A percentile compares a stretch with the other conserved stretches of the same genome.
Evolutionary conservation across 2,888 invertebrate genomes (phyloP).

Genomic region (Netelia melanura): DNA sequence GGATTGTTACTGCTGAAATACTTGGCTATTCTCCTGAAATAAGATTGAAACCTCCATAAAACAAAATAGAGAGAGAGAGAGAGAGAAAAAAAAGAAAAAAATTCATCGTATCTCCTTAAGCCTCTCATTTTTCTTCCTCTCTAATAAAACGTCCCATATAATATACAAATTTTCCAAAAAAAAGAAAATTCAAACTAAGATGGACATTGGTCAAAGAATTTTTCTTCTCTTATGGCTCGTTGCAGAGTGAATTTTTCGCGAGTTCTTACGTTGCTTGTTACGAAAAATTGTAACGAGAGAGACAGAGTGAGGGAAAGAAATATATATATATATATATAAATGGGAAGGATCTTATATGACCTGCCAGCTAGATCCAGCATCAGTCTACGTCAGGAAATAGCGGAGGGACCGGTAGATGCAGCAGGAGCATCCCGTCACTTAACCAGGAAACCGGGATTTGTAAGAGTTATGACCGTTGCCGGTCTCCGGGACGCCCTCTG

Average conservation of each 20-base stretch:
- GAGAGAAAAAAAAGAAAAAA: constrained; percentile 5
- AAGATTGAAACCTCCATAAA: constrained; percentile 14
- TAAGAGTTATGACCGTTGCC: constrained; percentile 73
- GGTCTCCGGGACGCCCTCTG: constrained; percentile 9
- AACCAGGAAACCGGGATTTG: constrained; percentile 78
- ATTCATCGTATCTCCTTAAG: neutral
- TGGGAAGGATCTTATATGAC: constrained; percentile 44
- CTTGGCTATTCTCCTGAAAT: neutral
- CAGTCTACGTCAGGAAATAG: constrained; percentile 55
- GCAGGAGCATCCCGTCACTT: constrained; percentile 74
- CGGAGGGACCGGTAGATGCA: constrained; percentile 68
- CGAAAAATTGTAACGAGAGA: neutral
- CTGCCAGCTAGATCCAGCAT: constrained; percentile 57
- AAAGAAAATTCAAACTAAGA: no score
- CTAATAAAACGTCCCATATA: no score
- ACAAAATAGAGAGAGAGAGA: neutral
- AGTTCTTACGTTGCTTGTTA: constrained; percentile 22
- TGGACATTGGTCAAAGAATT: no score
- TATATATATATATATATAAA: constrained; percentile 24
- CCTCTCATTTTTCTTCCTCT: neutral
- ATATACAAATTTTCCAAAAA: no score
- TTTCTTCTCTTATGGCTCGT: no score
- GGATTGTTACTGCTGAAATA: neutral
- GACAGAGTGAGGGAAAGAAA: neutral
- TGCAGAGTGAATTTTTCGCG: constrained; percentile 21